phyloP scores from a whole-genome alignment of 1,140 invertebrate genomes.

The Ctenoplectra terminalis region DNA sequence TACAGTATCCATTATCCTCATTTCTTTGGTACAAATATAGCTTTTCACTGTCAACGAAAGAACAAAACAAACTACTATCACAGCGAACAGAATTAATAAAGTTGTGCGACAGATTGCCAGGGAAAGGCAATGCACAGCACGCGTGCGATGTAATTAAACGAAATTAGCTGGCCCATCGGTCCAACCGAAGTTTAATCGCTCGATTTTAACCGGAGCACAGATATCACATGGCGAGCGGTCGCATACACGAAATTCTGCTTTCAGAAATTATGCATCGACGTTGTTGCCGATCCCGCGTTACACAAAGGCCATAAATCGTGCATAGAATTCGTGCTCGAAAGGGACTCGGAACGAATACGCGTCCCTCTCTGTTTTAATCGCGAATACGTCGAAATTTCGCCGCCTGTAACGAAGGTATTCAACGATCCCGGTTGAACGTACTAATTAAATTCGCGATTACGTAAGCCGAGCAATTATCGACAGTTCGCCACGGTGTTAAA shows the following conservation, averaged over 20 bases:
- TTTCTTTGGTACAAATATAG: too few species aligned
- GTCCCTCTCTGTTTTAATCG: conserved; percentile 56
- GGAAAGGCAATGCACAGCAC: background rate
- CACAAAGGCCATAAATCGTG: conserved; percentile 59
- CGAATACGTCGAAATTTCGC: conserved; percentile 48
- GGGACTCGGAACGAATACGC: conserved; percentile 49
- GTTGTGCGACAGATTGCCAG: background rate
- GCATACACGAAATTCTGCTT: conserved; percentile 43
- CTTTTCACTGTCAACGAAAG: background rate
- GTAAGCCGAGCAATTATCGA: conserved; percentile 65
- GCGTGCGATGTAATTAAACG: conserved; percentile 15
- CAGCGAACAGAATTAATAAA: conserved; percentile 3
- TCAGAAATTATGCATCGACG: conserved; percentile 44
- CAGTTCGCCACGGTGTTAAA: conserved; percentile 36
- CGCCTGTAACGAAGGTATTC: conserved; percentile 66
- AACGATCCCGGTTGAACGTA: conserved; percentile 29
- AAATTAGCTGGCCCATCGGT: conserved; percentile 7
- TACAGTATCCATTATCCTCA: too few species aligned
- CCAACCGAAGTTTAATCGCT: conserved; percentile 14
- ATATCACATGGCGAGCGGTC: background rate
- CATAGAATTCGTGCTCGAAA: conserved; percentile 43
- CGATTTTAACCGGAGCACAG: background rate
- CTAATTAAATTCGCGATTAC: conserved; percentile 68
- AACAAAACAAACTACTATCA: background rate
- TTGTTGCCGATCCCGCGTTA: conserved; percentile 16